Percentiles rank a stretch among this genome's conserved stretches.
Conservation (phyloP, 2,888 invertebrate species). For the Lissonota sp. region DNA sequence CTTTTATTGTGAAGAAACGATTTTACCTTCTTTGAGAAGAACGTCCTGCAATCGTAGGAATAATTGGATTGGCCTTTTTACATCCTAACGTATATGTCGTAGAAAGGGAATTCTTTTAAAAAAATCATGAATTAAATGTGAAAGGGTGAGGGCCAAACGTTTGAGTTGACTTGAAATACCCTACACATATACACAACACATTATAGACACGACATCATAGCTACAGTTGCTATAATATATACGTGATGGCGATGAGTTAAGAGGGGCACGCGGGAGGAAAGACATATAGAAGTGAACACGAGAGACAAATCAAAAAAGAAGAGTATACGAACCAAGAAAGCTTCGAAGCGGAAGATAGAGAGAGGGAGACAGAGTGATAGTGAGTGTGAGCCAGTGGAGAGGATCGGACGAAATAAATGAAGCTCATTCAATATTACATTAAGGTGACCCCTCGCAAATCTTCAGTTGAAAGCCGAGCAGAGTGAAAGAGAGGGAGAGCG, state of each 20-base stretch:
- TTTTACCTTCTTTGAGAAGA: no score
- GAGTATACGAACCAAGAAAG: constrained; percentile 33
- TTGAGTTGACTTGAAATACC: constrained; percentile 17
- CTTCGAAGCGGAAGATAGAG: constrained; percentile 11
- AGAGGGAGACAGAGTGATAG: constrained; percentile 20
- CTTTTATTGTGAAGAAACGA: no score
- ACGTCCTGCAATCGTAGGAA: no score
- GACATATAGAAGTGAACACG: constrained; percentile 54
- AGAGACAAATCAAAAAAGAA: constrained; percentile 43
- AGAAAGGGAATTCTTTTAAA: no score
- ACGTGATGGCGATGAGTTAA: background rate
- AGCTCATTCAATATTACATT: constrained; percentile 78
- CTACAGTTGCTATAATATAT: constrained; percentile 26
- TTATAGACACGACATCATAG: constrained; percentile 2
- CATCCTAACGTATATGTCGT: no score
- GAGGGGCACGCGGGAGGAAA: constrained; percentile 6
- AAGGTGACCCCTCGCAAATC: constrained; percentile 82
- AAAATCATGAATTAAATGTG: no score
- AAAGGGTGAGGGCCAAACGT: no score
- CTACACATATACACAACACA: constrained; percentile 10
- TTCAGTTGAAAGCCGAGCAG: constrained; percentile 72
- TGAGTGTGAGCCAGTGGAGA: constrained; percentile 47
- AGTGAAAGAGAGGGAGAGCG: constrained; percentile 55
- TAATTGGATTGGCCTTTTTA: no score
- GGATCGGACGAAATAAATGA: constrained; percentile 73